phyloP scores from a whole-genome alignment of 2,888 invertebrate genomes.

The Synergus umbraculus region DNA sequence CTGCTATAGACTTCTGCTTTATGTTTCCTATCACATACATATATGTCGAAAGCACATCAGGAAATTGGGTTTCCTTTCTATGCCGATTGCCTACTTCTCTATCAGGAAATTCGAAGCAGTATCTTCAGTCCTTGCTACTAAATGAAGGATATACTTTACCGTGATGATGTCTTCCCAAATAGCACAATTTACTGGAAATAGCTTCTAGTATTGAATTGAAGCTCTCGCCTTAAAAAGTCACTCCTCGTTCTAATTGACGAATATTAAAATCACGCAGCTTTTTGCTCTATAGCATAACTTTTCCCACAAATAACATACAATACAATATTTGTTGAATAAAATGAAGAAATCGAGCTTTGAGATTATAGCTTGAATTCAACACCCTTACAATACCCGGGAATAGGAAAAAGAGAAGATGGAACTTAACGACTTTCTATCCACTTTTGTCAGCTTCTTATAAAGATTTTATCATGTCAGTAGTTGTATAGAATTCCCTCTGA shows the following conservation, averaged over 20 bases:
- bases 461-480: conserved; percentile 15
- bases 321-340: too few relatives aligned
- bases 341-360: not conserved
- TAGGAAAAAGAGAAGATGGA: not conserved
- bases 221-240: too few relatives aligned
- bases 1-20: too few relatives aligned
- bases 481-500: not conserved
- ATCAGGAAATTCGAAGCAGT: not conserved
- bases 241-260: too few relatives aligned
- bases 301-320: too few relatives aligned
- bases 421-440: not conserved
- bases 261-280: too few relatives aligned
- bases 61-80: not conserved
- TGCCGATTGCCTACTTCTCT: not conserved
- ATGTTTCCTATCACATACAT: not conserved
- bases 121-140: not conserved
- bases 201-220: not conserved
- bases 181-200: not conserved
- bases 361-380: too few relatives aligned
- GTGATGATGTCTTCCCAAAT: not conserved
- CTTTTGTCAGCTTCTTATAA: conserved; percentile 18
- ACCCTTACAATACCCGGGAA: not conserved
- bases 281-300: too few relatives aligned
- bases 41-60: not conserved
- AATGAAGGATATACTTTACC: not conserved